Base-by-base conservation (phyloP, 2,797 vertebrate genomes). In the Crax fasciolata region DNA sequence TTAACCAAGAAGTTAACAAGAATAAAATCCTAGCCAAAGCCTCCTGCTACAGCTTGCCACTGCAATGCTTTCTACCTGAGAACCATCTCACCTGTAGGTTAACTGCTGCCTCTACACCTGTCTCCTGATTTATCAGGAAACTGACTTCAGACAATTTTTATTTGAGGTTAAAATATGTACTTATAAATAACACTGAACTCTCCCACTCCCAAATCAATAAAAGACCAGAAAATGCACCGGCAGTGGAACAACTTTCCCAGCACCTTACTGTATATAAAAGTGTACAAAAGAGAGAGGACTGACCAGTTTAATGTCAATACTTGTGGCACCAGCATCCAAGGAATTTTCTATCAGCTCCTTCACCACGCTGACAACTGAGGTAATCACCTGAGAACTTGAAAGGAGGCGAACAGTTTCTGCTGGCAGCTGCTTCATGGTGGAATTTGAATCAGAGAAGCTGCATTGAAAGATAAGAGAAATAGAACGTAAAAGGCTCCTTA, bases 281-380 rank as follows among this genome's bases (percentile, higher is more conserved):
- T 63, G 19, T 16, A 83, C 55, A 59, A 74, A 77, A 38, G 30
- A 62, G 55, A 83, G 32, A 55, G 35, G 35, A 93, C 97, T 89
- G 97, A 99, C 99, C 98, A 99, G 94, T 97, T 99, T 99, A 63
- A 99, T 90, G 54, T 99, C 99, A 49, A 99, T 94, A 91, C 96
- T 99, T 48, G 98, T 98, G 63, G 99, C 98, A 68, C 95, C 97
- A 10, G 99, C 99, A 96, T 99, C 99, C 96, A 99, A 96, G 8
- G 99, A 98, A 82, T 99, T 99, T 95, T 99, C 99, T 81, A 99
- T 71, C 79, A 99, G 96, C 68, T 99, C 99, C 97, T 99, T 99
- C 20, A 99, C 98, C 19, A 99, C 99, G 0, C 98, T 99, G 68
- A 98, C 93, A 89, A 99, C 98, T 25, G 99, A 99, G 3, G 98